Base-by-base conservation (phyloP, 2,888 invertebrate species). In the Coelinius sp. region DNA sequence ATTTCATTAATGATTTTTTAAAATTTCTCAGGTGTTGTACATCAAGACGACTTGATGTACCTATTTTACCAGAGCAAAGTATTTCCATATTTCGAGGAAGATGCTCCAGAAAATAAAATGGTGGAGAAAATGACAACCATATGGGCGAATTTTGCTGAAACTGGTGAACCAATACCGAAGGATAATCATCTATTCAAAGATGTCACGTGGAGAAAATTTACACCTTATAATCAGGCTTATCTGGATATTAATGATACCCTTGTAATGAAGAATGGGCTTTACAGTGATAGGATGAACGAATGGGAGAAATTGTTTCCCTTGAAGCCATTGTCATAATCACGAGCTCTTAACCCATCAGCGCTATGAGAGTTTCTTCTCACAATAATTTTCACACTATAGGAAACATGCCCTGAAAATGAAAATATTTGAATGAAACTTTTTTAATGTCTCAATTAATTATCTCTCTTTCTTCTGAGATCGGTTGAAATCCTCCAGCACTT, bases 41-140 rank as follows among this genome's bases (percentile, higher is more conserved):
- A 90, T 80, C 89, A 89, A 68, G 90, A 90, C 77, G 91, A 91
- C 77, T 80, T 90, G 66, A 88, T 89, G 75, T 90, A 90, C 78
- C 74, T 90, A 2, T 90, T 90, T 76, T 84, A 86, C 27, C 83
- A 88, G 41, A 84, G 83, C 25, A 49, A 56, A 2, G 44, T 17
- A 0, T 83, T 82, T 49, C 89, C 89, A 20, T 84, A 86, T 78
- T 88, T 89, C 59, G 85, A 85, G 1, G 81, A 84, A 41, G 84
- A 82, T 44, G 89, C 88, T 65, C 88, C 89, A 5, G 90, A 90
- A 69, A 83, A 85, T 46, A 78, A 80, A 20, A 87, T 88, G 59
- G 88, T 90, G 1, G 82, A 86, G 20, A 85, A 86, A 41, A 81
- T 89, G 79, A 89, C 89, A 0, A 78, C 84, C 0, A 78, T 89